phyloP scores from a whole-genome alignment of 2,113 vertebrate species.

The Chlamydotis undulata region DNA sequence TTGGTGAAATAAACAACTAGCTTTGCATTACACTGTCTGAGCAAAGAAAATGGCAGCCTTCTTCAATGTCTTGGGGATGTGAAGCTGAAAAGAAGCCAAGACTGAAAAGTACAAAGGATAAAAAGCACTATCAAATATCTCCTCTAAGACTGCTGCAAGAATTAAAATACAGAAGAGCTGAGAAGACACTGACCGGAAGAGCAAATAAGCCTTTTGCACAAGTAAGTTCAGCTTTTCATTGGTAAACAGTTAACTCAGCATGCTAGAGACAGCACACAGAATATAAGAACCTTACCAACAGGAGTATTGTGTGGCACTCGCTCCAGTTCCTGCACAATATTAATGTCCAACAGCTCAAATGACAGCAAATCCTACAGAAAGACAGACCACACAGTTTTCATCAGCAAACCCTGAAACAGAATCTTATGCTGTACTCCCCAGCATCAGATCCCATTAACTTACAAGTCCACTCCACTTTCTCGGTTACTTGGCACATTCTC shows the following conservation, averaged over 20 bases:
- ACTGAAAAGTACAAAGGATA: not conserved
- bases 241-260: not conserved
- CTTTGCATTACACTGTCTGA: not conserved
- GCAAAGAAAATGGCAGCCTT: not conserved
- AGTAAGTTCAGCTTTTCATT: not conserved
- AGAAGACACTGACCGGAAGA: not conserved
- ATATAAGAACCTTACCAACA: constrained; percentile 79
- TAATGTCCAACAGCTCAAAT: constrained; percentile 95
- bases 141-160: not conserved
- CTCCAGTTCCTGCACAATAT: constrained; percentile 96
- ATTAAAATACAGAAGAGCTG: not conserved
- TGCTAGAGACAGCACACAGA: not conserved
- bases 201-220: not conserved
- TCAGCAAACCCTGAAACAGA: not conserved
- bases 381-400: not conserved
- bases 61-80: not conserved
- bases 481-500: not conserved
- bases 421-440: not conserved
- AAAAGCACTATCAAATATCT: not conserved
- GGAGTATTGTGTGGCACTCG: constrained; percentile 94
- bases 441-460: not conserved
- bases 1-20: not conserved
- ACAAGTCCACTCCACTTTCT: not conserved
- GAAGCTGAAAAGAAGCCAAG: not conserved
- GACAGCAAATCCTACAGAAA: constrained; percentile 89